These are phyloP conservation scores for Petrocephalus sullivani DNA, from an alignment of 2,797 vertebrate genomes.

Conservation along the genomic window DNA sequence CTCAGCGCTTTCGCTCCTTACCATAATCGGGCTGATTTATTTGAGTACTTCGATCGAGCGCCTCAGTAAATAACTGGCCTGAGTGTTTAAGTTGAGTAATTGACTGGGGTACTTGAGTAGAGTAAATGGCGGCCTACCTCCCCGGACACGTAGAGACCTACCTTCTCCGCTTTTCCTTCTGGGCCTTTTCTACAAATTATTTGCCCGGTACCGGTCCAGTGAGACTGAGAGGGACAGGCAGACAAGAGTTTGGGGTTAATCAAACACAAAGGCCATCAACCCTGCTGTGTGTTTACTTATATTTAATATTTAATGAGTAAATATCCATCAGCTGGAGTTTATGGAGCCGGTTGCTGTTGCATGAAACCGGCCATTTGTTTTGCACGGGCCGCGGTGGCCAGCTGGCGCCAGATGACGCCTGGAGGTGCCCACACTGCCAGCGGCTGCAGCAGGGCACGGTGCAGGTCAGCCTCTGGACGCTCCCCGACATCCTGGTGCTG, in stretches of 20 bases:
- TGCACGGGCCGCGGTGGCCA: conserved; percentile 29
- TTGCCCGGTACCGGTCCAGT: not conserved
- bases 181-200: not conserved
- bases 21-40: not conserved
- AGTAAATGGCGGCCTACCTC: not conserved
- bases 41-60: not conserved
- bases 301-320: not conserved
- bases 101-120: not conserved
- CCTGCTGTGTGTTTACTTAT: not conserved
- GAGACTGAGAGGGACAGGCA: not conserved
- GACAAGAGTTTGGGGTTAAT: not conserved
- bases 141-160: not conserved
- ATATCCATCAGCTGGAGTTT: too few species aligned
- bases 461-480: conserved; percentile 79
- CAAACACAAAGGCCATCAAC: not conserved
- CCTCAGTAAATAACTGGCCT: not conserved
- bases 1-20: not conserved
- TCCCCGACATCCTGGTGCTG: conserved; percentile 80
- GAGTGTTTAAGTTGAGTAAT: not conserved
- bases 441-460: conserved; percentile 75
- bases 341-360: not conserved
- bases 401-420: conserved; percentile 78
- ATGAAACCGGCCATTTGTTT: not conserved
- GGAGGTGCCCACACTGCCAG: conserved; percentile 77
- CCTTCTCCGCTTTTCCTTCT: not conserved